Evolutionary conservation across 1,140 invertebrate species (phyloP).

Genomic region (Schlechtendalia chinensis): DNA sequence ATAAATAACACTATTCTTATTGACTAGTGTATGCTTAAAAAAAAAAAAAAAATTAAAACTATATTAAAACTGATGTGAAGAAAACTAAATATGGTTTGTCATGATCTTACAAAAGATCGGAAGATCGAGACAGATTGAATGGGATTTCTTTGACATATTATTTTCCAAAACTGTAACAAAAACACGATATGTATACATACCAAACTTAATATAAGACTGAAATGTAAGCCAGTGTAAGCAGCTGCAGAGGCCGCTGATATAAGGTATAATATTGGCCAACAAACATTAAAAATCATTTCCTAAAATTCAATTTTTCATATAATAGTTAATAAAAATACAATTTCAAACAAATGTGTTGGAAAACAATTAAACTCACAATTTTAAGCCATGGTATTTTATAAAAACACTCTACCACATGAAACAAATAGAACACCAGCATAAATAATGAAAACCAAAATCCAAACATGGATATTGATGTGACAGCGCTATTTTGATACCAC

Average conservation of each 20-base stretch:
- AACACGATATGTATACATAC: not conserved
- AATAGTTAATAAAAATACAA: not conserved
- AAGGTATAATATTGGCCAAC: slow-evolving; percentile 35
- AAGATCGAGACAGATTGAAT: no score
- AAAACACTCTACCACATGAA: slow-evolving; percentile 82
- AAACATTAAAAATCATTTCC: slow-evolving; percentile 47
- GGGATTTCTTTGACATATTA: no score
- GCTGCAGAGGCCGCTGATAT: slow-evolving; percentile 20
- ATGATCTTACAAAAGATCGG: no score
- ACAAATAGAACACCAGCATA: slow-evolving; percentile 76
- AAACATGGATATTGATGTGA: slow-evolving; percentile 77
- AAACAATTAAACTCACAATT: slow-evolving; percentile 64
- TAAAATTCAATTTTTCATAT: not conserved
- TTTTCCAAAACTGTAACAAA: no score
- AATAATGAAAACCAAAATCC: slow-evolving; percentile 84
- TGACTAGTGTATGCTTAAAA: no score
- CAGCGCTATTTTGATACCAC: slow-evolving; percentile 65
- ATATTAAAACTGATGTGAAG: no score
- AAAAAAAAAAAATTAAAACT: no score
- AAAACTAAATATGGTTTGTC: no score
- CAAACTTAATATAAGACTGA: slow-evolving; percentile 37
- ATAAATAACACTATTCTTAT: no score
- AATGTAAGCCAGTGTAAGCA: slow-evolving; percentile 7
- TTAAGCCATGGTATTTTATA: slow-evolving; percentile 84
- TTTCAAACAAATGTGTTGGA: not conserved